phyloP scores from a whole-genome alignment of 2,113 vertebrate species.

The Silurus meridionalis region DNA sequence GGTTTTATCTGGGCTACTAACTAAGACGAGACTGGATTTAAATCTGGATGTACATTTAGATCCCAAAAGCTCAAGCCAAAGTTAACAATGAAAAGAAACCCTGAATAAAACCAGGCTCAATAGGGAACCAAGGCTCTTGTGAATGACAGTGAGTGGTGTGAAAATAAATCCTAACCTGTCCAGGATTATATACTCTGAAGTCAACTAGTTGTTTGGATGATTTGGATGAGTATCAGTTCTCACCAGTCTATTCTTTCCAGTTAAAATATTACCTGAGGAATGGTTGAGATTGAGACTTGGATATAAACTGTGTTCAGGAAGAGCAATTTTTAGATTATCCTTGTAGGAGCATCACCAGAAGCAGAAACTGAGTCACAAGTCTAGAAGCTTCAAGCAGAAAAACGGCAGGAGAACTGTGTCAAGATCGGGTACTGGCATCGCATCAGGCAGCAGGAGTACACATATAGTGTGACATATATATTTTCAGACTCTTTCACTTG shows the following conservation, averaged over 20 bases:
- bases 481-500: background rate
- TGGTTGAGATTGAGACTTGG: background rate
- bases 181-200: background rate
- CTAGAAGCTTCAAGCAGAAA: background rate
- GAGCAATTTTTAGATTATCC: background rate
- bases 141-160: too few relatives aligned
- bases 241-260: background rate
- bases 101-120: background rate
- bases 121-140: background rate
- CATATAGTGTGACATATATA: too few relatives aligned
- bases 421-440: background rate
- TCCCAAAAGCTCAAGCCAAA: background rate
- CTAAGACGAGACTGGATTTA: background rate
- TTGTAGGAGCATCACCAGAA: background rate
- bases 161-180: background rate
- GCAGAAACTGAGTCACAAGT: background rate
- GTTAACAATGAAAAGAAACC: background rate
- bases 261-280: background rate
- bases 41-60: background rate
- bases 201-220: background rate
- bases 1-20: background rate
- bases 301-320: background rate
- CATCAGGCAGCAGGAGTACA: constrained; percentile 4
- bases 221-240: background rate
- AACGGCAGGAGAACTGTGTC: background rate